Evolutionary conservation across 2,888 invertebrate genomes (phyloP).

Genomic region (Thera obeliscata): DNA sequence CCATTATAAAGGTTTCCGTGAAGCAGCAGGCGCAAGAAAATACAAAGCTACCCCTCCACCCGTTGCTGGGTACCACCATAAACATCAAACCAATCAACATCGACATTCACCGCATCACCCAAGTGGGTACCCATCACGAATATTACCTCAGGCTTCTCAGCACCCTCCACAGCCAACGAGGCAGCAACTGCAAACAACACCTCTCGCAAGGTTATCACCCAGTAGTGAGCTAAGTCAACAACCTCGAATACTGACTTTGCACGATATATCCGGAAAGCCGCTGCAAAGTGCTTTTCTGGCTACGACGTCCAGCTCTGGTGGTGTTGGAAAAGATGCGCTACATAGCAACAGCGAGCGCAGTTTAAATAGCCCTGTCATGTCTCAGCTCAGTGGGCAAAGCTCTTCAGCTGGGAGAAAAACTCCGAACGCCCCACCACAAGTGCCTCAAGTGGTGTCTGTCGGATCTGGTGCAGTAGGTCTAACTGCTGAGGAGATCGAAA

Average conservation of each 20-base stretch:
- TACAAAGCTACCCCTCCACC: constrained; percentile 95
- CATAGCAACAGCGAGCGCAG: constrained; percentile 96
- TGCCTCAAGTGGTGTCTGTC: constrained; percentile 87
- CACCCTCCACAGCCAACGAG: constrained; percentile 86
- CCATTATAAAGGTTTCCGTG: constrained; percentile 97
- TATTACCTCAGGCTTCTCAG: constrained; percentile 88
- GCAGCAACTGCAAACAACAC: constrained; percentile 94
- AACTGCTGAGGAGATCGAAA: constrained; percentile 96
- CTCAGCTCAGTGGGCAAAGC: constrained; percentile 94
- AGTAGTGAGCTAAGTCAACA: constrained; percentile 97
- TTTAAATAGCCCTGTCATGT: constrained; percentile 96
- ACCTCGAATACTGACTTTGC: constrained; percentile 95
- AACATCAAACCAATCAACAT: constrained; percentile 90
- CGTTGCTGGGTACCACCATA: constrained; percentile 90
- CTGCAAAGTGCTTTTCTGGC: constrained; percentile 94
- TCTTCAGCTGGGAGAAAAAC: constrained; percentile 91
- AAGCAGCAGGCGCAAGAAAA: constrained; percentile 92
- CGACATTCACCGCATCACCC: constrained; percentile 91
- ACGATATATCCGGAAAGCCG: constrained; percentile 97
- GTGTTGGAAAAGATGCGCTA: constrained; percentile 93
- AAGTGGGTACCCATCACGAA: constrained; percentile 89
- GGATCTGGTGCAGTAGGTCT: constrained; percentile 90
- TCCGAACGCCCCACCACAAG: constrained; percentile 87
- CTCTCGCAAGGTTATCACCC: constrained; percentile 94
- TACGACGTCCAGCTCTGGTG: constrained; percentile 94